Evolutionary conservation across 2,888 invertebrate species (phyloP).

Genomic region (Pogonocherus hispidulus): DNA sequence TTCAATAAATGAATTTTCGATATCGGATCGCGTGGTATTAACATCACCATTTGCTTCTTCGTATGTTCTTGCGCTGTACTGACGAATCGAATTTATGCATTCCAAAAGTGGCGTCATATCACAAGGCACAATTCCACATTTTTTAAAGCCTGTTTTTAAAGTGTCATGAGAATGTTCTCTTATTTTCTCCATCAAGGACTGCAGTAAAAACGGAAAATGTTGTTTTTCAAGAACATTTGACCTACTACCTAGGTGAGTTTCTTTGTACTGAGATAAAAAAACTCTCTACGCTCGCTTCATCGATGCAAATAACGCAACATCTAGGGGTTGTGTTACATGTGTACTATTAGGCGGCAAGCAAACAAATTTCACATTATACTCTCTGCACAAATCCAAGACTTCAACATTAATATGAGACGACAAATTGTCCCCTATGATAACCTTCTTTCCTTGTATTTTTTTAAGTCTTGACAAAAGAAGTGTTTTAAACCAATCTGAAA

Average conservation of each 20-base stretch:
- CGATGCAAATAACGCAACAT: slow-evolving; percentile 55
- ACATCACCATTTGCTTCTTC: neutral
- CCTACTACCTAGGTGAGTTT: neutral
- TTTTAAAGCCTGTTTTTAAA: slow-evolving; percentile 2
- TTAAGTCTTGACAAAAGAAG: slow-evolving; percentile 21
- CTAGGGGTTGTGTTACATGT: slow-evolving; percentile 57
- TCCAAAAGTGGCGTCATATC: slow-evolving; percentile 3
- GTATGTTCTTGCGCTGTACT: too few species aligned
- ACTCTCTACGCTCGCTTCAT: slow-evolving; percentile 53
- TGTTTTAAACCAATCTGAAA: slow-evolving; percentile 34
- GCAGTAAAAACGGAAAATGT: neutral
- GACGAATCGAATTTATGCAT: neutral
- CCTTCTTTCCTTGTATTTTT: slow-evolving; percentile 47
- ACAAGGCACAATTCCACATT: slow-evolving; percentile 14
- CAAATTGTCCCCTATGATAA: slow-evolving; percentile 60
- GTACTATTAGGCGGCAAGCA: slow-evolving; percentile 59
- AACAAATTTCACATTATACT: slow-evolving; percentile 55
- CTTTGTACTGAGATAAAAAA: slow-evolving; percentile 38
- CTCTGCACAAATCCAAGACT: slow-evolving; percentile 55
- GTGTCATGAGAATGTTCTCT: neutral
- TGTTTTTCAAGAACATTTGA: slow-evolving; percentile 5
- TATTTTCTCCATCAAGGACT: neutral
- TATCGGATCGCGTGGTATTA: neutral
- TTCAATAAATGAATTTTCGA: slow-evolving; percentile 10
- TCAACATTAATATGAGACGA: slow-evolving; percentile 43